These are phyloP conservation scores for Theocolax elegans DNA, from an alignment of 1,140 invertebrate species.

Conservation along the genomic window DNA sequence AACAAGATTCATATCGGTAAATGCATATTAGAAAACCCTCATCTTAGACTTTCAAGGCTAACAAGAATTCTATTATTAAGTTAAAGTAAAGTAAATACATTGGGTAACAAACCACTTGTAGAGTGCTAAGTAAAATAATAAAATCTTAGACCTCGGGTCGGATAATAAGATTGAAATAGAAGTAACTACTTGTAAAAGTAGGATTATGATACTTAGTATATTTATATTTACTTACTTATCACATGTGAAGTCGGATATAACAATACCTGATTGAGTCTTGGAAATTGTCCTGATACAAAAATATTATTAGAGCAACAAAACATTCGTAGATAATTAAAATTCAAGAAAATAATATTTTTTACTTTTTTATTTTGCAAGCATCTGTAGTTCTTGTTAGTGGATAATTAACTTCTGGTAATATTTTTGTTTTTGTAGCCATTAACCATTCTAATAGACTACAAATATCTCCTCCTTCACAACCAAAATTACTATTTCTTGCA, in stretches of 20 bases:
- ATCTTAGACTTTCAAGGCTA: constrained; percentile 10
- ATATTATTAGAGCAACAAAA: too few species aligned
- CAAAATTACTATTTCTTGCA: constrained; percentile 76
- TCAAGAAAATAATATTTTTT: constrained; percentile 27
- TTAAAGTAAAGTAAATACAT: too few species aligned
- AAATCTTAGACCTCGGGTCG: too few species aligned
- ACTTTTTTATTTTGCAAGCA: constrained; percentile 69
- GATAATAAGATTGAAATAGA: constrained; percentile 1
- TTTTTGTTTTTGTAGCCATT: constrained; percentile 67
- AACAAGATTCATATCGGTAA: too few species aligned
- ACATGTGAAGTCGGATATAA: constrained; percentile 63
- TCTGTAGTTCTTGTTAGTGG: constrained; percentile 73
- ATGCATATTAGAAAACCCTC: too few species aligned
- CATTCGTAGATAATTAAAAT: background rate
- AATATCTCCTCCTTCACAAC: constrained; percentile 85
- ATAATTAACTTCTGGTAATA: constrained; percentile 74
- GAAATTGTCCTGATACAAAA: constrained; percentile 46
- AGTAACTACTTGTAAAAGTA: background rate
- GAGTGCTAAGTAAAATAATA: too few species aligned
- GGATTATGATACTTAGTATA: too few species aligned
- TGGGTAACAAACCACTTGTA: too few species aligned
- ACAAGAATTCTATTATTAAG: background rate
- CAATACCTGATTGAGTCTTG: constrained; percentile 49
- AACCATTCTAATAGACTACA: constrained; percentile 83
- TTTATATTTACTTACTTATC: constrained; percentile 62